Evolutionary conservation across 2,113 vertebrate species (phyloP).

Genomic region (Zosterops japonicus): DNA sequence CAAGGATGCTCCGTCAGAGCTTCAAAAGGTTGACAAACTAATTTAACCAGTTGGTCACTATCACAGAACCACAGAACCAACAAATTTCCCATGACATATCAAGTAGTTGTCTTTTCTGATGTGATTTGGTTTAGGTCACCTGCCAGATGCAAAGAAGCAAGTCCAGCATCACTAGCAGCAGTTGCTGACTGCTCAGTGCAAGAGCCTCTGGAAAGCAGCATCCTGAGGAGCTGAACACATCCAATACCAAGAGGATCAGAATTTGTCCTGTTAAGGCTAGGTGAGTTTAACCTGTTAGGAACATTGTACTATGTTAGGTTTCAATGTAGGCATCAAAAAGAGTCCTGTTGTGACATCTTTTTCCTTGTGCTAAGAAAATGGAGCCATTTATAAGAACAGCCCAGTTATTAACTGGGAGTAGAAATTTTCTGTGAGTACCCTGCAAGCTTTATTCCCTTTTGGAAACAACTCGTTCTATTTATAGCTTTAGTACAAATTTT

Average conservation of each 20-base stretch:
- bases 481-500: not conserved
- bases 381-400: not conserved
- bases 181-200: not conserved
- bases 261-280: not conserved
- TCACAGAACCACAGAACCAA: not conserved
- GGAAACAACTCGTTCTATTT: not conserved
- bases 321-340: not conserved
- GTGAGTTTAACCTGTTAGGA: not conserved
- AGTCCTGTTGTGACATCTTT: not conserved
- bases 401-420: not conserved
- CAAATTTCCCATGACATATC: not conserved
- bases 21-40: not conserved
- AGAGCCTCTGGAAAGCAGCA: not conserved
- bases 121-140: not conserved
- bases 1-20: accelerated
- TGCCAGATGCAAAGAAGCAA: not conserved
- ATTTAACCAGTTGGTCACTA: not conserved
- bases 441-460: not conserved
- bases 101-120: not conserved
- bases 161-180: accelerated
- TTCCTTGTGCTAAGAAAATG: not conserved
- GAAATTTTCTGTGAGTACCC: not conserved
- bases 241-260: not conserved
- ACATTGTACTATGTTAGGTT: not conserved
- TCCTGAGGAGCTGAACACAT: not conserved